These are phyloP conservation scores for Graptemys geographica DNA, from an alignment of 2,797 vertebrate species.

Conservation along the genomic window DNA sequence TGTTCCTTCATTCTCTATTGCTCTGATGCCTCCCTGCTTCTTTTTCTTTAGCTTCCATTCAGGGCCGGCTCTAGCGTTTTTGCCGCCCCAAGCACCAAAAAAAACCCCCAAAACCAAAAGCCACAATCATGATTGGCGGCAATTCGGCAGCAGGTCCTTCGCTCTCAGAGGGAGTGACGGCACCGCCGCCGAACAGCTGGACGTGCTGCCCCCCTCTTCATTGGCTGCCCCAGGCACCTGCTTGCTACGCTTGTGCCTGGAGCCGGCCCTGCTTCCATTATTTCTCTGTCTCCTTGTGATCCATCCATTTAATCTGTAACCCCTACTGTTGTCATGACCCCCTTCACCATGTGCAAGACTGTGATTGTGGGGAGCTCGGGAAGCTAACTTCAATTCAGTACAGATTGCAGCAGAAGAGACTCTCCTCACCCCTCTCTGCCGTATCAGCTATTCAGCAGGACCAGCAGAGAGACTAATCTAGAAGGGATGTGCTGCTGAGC, in stretches of 20 bases:
- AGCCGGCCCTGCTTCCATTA: neutral
- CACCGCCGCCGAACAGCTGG: no score
- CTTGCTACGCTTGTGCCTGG: no score
- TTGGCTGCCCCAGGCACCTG: no score
- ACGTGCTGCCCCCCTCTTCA: no score
- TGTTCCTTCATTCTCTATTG: neutral
- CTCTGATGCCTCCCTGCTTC: neutral
- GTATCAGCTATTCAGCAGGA: neutral
- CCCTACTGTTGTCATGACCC: neutral
- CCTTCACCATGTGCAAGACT: neutral
- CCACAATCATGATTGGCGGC: no score
- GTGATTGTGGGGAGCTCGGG: no score
- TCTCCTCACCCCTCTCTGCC: fast-evolving
- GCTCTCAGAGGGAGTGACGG: no score
- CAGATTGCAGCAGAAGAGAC: neutral
- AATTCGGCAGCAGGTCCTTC: no score
- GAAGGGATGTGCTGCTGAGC: neutral
- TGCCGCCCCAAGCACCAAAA: no score
- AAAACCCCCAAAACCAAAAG: no score
- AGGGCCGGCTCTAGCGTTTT: no score
- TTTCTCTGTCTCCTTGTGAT: neutral
- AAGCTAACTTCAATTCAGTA: neutral
- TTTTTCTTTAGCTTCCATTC: neutral
- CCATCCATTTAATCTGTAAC: neutral
- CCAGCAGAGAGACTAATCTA: neutral